Conservation (phyloP, 2,888 invertebrate genomes). For the Rhopalosiphum nymphaeae region DNA sequence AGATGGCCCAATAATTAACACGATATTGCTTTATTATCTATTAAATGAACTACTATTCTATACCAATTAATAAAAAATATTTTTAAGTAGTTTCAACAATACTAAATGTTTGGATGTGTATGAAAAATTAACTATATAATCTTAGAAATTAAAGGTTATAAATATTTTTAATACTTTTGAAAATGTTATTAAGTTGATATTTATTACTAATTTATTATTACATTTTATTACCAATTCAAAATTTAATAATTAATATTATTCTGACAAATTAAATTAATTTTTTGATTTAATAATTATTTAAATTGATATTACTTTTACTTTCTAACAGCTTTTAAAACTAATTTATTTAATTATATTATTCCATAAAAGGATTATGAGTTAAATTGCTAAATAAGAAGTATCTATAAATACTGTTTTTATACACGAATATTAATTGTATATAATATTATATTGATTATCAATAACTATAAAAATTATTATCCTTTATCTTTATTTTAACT, state of each 20-base stretch:
- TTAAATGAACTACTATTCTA: neutral
- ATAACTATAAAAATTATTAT: neutral
- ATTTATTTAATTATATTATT: neutral
- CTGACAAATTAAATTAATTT: too few relatives aligned
- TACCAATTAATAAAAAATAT: neutral
- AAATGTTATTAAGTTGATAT: neutral
- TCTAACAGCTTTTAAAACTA: neutral
- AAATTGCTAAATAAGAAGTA: neutral
- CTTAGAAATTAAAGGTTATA: neutral
- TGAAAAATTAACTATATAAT: neutral
- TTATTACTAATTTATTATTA: too few relatives aligned
- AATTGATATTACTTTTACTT: neutral
- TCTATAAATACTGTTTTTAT: neutral
- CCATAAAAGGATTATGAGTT: neutral
- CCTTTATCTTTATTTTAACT: neutral
- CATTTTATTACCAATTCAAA: neutral
- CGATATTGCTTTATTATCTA: neutral
- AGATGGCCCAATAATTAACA: neutral
- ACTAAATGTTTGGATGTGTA: neutral
- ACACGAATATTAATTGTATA: neutral
- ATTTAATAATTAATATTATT: neutral
- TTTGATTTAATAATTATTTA: neutral
- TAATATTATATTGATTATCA: neutral
- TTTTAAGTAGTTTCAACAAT: neutral
- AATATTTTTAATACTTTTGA: neutral